phyloP scores from a whole-genome alignment of 2,797 vertebrate species.

The Smutsia gigantea region DNA sequence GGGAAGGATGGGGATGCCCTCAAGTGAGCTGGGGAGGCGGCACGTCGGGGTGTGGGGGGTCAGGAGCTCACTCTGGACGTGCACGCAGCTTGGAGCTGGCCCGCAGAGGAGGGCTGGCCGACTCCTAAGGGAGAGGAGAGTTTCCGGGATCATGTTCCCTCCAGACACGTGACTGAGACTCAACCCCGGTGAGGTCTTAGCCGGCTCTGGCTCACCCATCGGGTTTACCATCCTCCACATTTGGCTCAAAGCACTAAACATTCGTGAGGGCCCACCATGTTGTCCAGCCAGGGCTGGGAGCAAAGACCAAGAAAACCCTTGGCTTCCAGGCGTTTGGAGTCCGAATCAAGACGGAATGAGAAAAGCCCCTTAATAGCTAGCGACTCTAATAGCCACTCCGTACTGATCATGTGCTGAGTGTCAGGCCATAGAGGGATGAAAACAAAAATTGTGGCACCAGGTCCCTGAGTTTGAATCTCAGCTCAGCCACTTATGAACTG shows the following conservation, averaged over 20 bases:
- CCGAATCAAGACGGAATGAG: neutral
- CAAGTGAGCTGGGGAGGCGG: neutral
- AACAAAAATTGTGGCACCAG: neutral
- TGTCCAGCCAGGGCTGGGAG: neutral
- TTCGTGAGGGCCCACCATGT: neutral
- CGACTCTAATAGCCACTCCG: neutral
- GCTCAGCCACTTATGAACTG: neutral
- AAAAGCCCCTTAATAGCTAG: neutral
- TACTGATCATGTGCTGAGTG: neutral
- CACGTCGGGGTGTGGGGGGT: fast-evolving
- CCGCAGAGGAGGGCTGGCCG: too few species aligned
- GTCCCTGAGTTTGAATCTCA: constrained; percentile 12
- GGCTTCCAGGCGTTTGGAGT: neutral
- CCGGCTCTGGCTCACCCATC: neutral
- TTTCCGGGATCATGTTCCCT: neutral
- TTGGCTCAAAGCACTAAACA: neutral
- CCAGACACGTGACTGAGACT: neutral
- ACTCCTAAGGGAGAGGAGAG: neutral
- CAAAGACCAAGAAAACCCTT: neutral
- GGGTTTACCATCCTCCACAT: neutral
- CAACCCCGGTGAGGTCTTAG: neutral
- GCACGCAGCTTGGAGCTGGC: fast-evolving
- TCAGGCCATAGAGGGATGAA: neutral
- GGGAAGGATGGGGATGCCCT: neutral
- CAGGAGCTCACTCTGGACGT: fast-evolving